Evolutionary conservation across 1,140 invertebrate species (phyloP), one percentile per base, ranked within the genome.

Genomic region (Lucilia sericata): DNA sequence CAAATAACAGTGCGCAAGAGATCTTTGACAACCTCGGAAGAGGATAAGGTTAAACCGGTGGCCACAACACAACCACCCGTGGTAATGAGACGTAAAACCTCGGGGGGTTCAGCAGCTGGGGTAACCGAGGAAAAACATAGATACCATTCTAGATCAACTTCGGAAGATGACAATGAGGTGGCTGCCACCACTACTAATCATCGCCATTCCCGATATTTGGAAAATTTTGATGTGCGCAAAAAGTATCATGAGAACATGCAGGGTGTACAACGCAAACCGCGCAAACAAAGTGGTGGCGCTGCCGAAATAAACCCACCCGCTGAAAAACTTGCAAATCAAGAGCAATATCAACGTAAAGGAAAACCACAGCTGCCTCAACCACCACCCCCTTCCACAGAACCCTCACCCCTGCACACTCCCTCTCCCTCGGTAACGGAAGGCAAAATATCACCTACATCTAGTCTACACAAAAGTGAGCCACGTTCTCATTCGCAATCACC

Each of bases 221-320:
- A 91, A 85, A 90, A 86, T 65, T 90, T 91, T 82, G 89, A 91
- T 86, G 90, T 91, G 76, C 89, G 88, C 9, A 87, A 87, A 25
- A 89, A 89, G 74, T 88, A 89, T 34, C 89, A 90, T 21, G 89
- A 91, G 83, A 89, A 89, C 83, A n/a, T 80, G 9, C 42, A 19
- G 42, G 76, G 76, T 12, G 86, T 90, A 21, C 82, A 84, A 10
- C 82, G 89, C 17, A 90, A 90, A 74, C 88, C 89, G 9, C 90
- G 89, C 86, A 85, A 88, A 0, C 89, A 88, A 76, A 90, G 86
- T 55, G 82, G 82, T n/a, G 82, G 82, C 5, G 19, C 85, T 14
- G 36, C 21, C 1, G 82, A 55, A 5, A 13, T n/a, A 42, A 82
- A 55, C 36, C 84, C n/a, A 47, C 74, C 36, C 25, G 13, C 25